Conservation (phyloP, 2,888 invertebrate species). For the Ceramica pisi region DNA sequence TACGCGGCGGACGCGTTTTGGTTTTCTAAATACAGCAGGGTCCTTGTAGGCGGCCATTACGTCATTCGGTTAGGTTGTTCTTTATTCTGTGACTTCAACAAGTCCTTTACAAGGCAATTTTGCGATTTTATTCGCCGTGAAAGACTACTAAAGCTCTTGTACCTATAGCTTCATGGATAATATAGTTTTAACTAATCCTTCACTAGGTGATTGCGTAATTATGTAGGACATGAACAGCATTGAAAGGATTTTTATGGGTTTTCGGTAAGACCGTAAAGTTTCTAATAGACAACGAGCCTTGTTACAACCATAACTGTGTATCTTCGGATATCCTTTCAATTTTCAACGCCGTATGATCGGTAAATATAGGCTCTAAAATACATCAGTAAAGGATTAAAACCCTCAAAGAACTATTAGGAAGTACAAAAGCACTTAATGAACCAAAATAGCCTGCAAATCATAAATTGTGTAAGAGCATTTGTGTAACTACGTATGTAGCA, state of each 20-base stretch:
- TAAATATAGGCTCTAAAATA: background rate
- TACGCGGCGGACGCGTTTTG: slow-evolving; percentile 57
- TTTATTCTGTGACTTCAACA: slow-evolving; percentile 41
- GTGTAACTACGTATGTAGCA: slow-evolving; percentile 5
- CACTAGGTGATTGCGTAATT: slow-evolving; percentile 15
- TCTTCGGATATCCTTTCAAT: slow-evolving; percentile 32
- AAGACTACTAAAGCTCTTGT: slow-evolving; percentile 12
- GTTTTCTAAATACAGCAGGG: slow-evolving; percentile 43
- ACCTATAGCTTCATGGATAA: slow-evolving; percentile 1
- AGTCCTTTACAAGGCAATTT: slow-evolving; percentile 26
- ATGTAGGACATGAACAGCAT: slow-evolving; percentile 7
- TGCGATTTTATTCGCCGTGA: slow-evolving; percentile 16
- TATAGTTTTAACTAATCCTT: slow-evolving; percentile 3
- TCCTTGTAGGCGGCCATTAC: slow-evolving; percentile 54
- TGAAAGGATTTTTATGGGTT: slow-evolving; percentile 31
- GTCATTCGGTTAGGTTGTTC: slow-evolving; percentile 47
- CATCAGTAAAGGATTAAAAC: slow-evolving; percentile 10
- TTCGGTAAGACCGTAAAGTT: slow-evolving; percentile 24
- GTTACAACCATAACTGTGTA: background rate
- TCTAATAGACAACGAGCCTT: slow-evolving; percentile 22
- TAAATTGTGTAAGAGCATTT: slow-evolving; percentile 38
- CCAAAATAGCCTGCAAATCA: slow-evolving; percentile 40
- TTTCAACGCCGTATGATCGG: slow-evolving; percentile 4
- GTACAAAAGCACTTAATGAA: slow-evolving; percentile 32
- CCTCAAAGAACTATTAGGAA: slow-evolving; percentile 22